phyloP scores from a whole-genome alignment of 2,113 vertebrate genomes.

The Phrynosoma platyrhinos region DNA sequence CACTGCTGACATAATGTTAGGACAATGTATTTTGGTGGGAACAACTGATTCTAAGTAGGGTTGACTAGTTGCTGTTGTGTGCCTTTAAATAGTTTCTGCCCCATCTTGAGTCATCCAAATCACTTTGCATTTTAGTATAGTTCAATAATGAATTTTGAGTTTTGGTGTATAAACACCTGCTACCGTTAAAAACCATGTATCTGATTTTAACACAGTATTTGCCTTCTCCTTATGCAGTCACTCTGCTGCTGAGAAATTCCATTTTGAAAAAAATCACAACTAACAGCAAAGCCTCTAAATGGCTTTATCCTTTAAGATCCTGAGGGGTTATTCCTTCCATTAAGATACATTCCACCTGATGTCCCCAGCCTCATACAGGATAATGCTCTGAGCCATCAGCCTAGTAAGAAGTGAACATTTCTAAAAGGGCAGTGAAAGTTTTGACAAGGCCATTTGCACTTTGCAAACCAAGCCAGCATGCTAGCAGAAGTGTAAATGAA shows the following conservation, averaged over 20 bases:
- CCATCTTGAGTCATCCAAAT: neutral
- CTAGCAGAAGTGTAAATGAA: constrained; percentile 29
- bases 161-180: neutral
- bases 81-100: neutral
- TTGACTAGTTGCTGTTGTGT: neutral
- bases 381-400: rapidly evolving
- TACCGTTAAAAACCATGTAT: neutral
- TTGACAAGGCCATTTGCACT: constrained; percentile 42
- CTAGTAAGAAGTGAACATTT: neutral
- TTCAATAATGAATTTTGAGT: neutral
- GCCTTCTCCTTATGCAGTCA: neutral
- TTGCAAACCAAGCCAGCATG: constrained; percentile 14
- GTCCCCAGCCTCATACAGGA: neutral
- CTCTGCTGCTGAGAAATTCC: neutral
- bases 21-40: neutral
- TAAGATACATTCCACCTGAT: neutral
- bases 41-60: neutral
- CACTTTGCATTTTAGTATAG: neutral
- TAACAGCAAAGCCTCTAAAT: neutral
- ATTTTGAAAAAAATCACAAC: neutral
- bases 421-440: neutral
- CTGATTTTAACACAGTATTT: neutral
- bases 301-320: neutral
- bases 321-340: neutral
- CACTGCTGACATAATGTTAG: too few species aligned